Evolutionary conservation across 2,888 invertebrate genomes (phyloP).

Genomic region (Meteorus cinctellus): DNA sequence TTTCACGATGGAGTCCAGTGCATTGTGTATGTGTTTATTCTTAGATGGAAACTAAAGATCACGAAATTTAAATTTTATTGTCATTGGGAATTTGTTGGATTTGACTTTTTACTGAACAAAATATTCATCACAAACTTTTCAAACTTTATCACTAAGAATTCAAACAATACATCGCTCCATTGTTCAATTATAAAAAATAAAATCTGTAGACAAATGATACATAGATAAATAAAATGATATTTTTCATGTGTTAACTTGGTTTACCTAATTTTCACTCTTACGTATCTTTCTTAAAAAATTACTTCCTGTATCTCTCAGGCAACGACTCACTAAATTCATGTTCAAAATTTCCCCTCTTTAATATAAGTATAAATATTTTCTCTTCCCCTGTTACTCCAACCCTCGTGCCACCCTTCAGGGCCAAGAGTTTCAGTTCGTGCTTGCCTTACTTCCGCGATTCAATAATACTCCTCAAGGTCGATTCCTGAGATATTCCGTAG

Average conservation of each 20-base stretch:
- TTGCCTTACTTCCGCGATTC: slow-evolving; percentile 60
- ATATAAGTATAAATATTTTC: slow-evolving; percentile 19
- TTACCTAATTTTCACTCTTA: slow-evolving; percentile 51
- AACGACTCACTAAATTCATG: background rate
- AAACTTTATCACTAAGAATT: no score
- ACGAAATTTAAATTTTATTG: no score
- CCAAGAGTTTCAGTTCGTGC: slow-evolving; percentile 45
- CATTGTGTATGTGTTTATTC: no score
- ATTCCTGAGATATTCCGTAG: slow-evolving; percentile 31
- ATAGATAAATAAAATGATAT: background rate
- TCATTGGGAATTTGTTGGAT: no score
- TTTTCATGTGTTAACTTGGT: slow-evolving; percentile 24
- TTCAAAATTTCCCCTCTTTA: slow-evolving; percentile 7
- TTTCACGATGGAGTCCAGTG: no score
- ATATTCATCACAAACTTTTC: no score
- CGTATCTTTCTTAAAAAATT: slow-evolving; percentile 45
- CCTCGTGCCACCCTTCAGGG: slow-evolving; percentile 31
- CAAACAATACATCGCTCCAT: no score
- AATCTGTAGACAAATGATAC: no score
- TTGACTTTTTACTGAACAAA: no score
- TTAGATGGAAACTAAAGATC: no score
- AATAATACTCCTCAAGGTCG: slow-evolving; percentile 56
- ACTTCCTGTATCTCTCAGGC: slow-evolving; percentile 34
- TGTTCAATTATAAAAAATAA: no score
- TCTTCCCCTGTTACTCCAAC: slow-evolving; percentile 35